Conservation (phyloP, 2,888 invertebrate genomes). For the Psylliodes chrysocephalus region DNA sequence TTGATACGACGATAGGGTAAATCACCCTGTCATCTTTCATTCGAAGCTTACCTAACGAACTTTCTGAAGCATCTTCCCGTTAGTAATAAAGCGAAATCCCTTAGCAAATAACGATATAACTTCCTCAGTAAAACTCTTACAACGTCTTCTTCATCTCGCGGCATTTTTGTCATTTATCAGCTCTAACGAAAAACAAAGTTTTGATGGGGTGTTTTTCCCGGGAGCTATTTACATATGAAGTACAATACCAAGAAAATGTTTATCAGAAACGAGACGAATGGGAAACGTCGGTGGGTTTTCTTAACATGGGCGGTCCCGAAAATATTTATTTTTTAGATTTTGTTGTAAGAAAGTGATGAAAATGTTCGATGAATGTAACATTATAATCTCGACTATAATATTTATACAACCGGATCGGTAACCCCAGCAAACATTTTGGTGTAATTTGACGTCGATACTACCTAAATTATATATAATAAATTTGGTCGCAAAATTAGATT, state of each 20-base stretch:
- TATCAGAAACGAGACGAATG: constrained; percentile 9
- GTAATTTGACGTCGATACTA: too few relatives aligned
- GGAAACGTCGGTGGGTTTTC: too few relatives aligned
- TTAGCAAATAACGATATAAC: constrained; percentile 32
- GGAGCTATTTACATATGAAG: constrained; percentile 33
- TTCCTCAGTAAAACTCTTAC: constrained; percentile 24
- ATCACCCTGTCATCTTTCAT: background rate
- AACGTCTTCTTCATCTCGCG: constrained; percentile 28
- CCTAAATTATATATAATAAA: too few relatives aligned
- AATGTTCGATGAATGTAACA: too few relatives aligned
- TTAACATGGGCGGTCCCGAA: too few relatives aligned
- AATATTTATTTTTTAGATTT: too few relatives aligned
- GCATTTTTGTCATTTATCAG: constrained; percentile 32
- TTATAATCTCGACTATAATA: too few relatives aligned
- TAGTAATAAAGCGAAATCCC: constrained; percentile 30
- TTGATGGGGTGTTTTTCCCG: constrained; percentile 28
- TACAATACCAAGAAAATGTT: constrained; percentile 26
- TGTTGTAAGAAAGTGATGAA: too few relatives aligned
- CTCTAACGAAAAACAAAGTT: constrained; percentile 30
- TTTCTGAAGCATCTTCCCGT: constrained; percentile 11
- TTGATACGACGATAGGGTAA: too few relatives aligned
- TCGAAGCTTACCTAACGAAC: constrained; percentile 18
- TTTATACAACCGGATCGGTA: too few relatives aligned
- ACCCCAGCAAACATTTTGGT: too few relatives aligned
- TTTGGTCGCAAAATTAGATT: too few relatives aligned